A percentile compares a stretch with the other conserved stretches of the same genome.
phyloP scores from a whole-genome alignment of 2,113 vertebrate genomes.

The Myiopsitta monachus region DNA sequence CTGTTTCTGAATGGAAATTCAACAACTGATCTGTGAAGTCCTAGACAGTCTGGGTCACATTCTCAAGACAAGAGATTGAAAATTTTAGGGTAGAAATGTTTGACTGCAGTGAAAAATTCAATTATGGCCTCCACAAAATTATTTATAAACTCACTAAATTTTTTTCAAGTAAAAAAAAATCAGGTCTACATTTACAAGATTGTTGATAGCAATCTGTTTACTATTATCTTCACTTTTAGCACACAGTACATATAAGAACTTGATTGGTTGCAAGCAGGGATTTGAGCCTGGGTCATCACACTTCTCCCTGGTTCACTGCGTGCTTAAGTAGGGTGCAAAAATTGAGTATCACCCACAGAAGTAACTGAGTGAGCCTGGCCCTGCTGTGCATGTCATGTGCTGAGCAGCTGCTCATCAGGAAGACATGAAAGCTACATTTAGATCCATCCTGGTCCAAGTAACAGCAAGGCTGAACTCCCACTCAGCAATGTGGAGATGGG shows the following conservation, averaged over 20 bases:
- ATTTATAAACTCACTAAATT: neutral
- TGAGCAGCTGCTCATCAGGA: neutral
- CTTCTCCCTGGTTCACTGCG: neutral
- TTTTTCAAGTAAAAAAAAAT: neutral
- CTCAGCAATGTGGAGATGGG: neutral
- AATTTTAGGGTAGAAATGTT: neutral
- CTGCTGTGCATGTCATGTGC: neutral
- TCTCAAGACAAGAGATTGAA: neutral
- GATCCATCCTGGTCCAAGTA: neutral
- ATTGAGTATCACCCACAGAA: neutral
- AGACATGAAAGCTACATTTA: neutral
- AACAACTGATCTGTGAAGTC: neutral
- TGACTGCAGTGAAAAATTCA: neutral
- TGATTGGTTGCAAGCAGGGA: neutral
- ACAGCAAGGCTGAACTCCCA: neutral
- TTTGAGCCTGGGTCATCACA: neutral
- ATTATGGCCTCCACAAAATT: neutral
- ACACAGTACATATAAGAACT: neutral
- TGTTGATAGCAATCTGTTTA: neutral
- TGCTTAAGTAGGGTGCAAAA: constrained; percentile 1
- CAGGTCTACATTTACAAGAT: neutral
- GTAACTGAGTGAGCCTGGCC: neutral
- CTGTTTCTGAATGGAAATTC: neutral
- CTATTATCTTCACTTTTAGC: neutral
- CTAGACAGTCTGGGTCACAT: neutral